Conservation (phyloP, 2,113 vertebrate species). For the Penelope pileata region DNA sequence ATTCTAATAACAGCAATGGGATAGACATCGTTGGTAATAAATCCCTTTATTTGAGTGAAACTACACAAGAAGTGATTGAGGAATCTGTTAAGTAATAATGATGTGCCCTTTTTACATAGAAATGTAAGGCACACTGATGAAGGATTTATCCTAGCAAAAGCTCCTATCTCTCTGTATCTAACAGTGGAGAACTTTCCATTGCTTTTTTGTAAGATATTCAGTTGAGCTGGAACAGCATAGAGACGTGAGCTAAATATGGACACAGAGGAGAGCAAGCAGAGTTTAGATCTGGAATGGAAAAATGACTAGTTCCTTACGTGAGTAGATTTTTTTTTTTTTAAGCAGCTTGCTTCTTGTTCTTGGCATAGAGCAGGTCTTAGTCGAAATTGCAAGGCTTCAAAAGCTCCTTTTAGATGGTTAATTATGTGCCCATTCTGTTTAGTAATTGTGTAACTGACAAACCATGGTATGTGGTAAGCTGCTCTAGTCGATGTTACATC, state of each 20-base stretch:
- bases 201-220: background rate
- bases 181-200: slow-evolving; percentile 14
- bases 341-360: background rate
- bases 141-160: background rate
- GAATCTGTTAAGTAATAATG: background rate
- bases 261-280: background rate
- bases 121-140: background rate
- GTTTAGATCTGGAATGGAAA: background rate
- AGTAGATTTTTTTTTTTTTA: background rate
- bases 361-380: background rate
- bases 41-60: background rate
- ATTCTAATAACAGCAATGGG: background rate
- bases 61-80: background rate
- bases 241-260: background rate
- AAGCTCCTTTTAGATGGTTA: background rate
- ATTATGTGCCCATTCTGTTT: background rate
- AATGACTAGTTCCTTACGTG: background rate
- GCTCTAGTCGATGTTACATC: background rate
- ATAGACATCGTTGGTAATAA: background rate
- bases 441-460: background rate
- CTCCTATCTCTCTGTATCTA: background rate
- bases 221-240: background rate
- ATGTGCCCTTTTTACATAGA: slow-evolving; percentile 1
- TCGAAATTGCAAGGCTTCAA: background rate
- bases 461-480: background rate